phyloP scores from a whole-genome alignment of 2,888 invertebrate genomes.

The Heteropelma amictum region DNA sequence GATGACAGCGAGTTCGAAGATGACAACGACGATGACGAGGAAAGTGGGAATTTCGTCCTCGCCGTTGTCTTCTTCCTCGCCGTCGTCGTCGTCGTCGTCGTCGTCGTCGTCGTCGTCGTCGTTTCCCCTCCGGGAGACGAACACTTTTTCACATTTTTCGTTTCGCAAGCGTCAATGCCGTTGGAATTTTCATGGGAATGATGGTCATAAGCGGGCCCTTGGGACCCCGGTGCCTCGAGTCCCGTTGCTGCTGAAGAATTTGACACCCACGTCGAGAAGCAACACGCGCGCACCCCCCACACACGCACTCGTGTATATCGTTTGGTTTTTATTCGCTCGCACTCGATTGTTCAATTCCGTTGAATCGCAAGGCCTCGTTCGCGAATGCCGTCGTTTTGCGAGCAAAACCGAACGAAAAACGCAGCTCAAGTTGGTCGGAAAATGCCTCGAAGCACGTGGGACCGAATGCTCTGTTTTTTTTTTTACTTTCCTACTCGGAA shows the following conservation, averaged over 20 bases:
- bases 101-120: slow-evolving; percentile 33
- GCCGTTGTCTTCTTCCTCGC: slow-evolving; percentile 28
- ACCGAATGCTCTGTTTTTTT: neutral
- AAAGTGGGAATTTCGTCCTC: neutral
- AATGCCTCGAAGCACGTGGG: slow-evolving; percentile 12
- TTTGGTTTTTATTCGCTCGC: neutral
- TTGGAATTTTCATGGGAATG: slow-evolving; percentile 14
- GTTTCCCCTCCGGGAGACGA: slow-evolving; percentile 8
- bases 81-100: slow-evolving; percentile 9
- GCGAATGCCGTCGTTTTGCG: neutral
- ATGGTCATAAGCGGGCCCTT: slow-evolving; percentile 36
- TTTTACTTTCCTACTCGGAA: slow-evolving; percentile 34
- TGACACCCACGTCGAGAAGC: slow-evolving; percentile 27
- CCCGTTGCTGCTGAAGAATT: slow-evolving; percentile 51
- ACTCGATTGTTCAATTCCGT: neutral
- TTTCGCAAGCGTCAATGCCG: slow-evolving; percentile 8
- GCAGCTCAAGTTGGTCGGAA: too few relatives aligned
- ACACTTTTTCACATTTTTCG: slow-evolving; percentile 48
- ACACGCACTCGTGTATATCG: neutral
- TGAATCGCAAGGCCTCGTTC: neutral
- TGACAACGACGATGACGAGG: slow-evolving; percentile 38
- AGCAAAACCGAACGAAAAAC: slow-evolving; percentile 17
- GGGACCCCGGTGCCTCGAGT: slow-evolving; percentile 51
- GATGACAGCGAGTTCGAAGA: slow-evolving; percentile 25
- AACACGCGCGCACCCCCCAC: neutral